phyloP scores from a whole-genome alignment of 2,113 vertebrate species.

The Nycticryphes semicollaris region DNA sequence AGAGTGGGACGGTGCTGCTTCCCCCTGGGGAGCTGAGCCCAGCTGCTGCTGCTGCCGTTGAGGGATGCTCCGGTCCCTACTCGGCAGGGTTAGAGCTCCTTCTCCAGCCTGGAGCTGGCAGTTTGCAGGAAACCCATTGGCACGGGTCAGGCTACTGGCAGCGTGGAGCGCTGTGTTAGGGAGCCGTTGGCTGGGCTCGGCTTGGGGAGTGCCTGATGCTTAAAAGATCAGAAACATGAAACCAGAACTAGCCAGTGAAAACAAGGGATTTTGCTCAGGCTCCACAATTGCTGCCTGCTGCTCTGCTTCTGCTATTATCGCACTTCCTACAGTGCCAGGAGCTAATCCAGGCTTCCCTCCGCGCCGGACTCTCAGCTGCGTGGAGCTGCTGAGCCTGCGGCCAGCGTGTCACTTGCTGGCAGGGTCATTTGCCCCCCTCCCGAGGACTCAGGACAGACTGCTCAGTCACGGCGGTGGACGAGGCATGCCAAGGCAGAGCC shows the following conservation, averaged over 20 bases:
- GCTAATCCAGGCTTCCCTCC: conserved; percentile 62
- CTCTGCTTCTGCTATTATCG: conserved; percentile 65
- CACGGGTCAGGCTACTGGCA: conserved; percentile 47
- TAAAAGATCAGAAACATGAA: conserved; percentile 71
- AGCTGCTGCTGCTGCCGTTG: background rate
- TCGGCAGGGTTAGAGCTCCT: background rate
- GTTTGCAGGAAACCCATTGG: conserved; percentile 17
- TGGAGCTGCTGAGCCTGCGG: conserved; percentile 32
- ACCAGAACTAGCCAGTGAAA: conserved; percentile 71
- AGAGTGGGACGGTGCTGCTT: background rate
- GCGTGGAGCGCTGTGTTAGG: background rate
- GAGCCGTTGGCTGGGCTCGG: conserved; percentile 20
- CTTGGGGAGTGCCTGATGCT: conserved; percentile 47
- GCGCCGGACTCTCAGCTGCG: conserved; percentile 11
- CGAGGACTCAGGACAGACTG: background rate
- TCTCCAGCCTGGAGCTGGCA: conserved; percentile 39
- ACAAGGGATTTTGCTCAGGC: conserved; percentile 62
- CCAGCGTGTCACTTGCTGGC: background rate
- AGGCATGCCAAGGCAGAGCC: background rate
- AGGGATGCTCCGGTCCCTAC: background rate
- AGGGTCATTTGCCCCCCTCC: background rate
- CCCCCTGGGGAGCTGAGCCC: background rate
- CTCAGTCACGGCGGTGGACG: rapidly evolving
- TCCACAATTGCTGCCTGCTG: conserved; percentile 69
- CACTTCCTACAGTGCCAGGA: conserved; percentile 51